Conservation (phyloP, 2,113 vertebrate species). For the Lichenostomus cassidix region DNA sequence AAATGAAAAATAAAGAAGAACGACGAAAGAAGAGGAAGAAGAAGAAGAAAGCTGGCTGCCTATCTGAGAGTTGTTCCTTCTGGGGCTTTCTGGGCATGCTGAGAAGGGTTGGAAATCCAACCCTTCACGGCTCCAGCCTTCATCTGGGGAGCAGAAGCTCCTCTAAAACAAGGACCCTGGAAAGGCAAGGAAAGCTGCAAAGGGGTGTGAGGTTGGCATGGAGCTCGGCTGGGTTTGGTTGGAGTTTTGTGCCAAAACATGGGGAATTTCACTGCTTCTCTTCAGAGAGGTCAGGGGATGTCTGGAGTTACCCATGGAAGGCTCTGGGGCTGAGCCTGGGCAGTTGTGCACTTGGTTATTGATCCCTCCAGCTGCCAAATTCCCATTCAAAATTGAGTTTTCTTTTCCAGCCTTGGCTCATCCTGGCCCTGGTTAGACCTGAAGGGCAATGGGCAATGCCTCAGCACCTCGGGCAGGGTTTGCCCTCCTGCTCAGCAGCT, state of each 20-base stretch:
- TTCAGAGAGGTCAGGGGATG: not conserved
- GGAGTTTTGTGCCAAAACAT: not conserved
- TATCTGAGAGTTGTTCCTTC: not conserved
- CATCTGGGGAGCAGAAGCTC: not conserved
- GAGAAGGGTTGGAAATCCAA: not conserved
- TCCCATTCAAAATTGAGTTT: not conserved
- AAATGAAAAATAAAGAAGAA: not conserved
- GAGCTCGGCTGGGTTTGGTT: not conserved
- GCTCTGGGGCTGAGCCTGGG: not conserved
- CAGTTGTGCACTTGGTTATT: not conserved
- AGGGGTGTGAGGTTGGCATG: accelerated
- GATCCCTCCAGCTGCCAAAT: not conserved
- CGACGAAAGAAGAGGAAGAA: not conserved
- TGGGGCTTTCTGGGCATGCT: not conserved
- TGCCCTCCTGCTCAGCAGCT: not conserved
- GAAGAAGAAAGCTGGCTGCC: constrained; percentile 37
- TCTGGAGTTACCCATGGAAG: not conserved
- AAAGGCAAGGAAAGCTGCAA: not conserved
- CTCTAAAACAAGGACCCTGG: not conserved
- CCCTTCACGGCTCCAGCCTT: not conserved
- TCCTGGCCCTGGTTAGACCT: not conserved
- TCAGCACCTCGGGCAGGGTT: not conserved
- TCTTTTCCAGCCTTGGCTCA: not conserved
- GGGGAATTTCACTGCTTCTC: not conserved
- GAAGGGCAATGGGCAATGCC: accelerated